These are phyloP conservation scores for Idaea biselata DNA, from an alignment of 2,888 invertebrate genomes.

Conservation along the genomic window DNA sequence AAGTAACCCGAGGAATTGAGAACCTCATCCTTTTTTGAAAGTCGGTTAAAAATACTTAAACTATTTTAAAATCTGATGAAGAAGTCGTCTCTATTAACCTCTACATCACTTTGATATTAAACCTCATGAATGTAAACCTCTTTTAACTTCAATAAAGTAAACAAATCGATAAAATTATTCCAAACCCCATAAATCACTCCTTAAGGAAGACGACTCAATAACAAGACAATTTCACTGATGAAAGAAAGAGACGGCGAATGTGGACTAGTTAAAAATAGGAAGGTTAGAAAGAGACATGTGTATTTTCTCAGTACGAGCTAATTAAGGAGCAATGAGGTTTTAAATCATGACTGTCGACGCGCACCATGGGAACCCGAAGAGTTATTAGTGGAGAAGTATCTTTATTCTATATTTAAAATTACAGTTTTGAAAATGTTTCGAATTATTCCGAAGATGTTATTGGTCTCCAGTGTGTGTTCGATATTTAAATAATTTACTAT, in stretches of 20 bases:
- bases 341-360: conserved; percentile 79
- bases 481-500: conserved; percentile 30
- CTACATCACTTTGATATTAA: background rate
- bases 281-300: conserved; percentile 50
- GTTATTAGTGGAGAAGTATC: conserved; percentile 60
- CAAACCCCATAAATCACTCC: conserved; percentile 66
- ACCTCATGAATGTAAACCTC: conserved; percentile 11
- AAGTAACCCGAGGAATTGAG: no score
- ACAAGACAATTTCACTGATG: conserved; percentile 56
- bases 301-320: conserved; percentile 59
- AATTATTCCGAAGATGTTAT: conserved; percentile 67
- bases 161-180: conserved; percentile 74
- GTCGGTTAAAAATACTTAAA: no score
- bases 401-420: conserved; percentile 81
- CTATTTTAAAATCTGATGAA: no score
- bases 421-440: conserved; percentile 72
- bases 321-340: conserved; percentile 70
- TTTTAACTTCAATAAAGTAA: conserved; percentile 75
- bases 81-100: no score
- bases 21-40: no score
- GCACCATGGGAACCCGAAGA: conserved; percentile 78
- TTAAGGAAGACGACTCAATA: conserved; percentile 74
- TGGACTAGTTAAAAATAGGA: conserved; percentile 20
- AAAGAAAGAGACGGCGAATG: conserved; percentile 41
- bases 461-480: conserved; percentile 50